Evolutionary conservation across 2,797 vertebrate species (phyloP), one percentile per base, ranked within the genome.

Genomic region (Halcyon badia): DNA sequence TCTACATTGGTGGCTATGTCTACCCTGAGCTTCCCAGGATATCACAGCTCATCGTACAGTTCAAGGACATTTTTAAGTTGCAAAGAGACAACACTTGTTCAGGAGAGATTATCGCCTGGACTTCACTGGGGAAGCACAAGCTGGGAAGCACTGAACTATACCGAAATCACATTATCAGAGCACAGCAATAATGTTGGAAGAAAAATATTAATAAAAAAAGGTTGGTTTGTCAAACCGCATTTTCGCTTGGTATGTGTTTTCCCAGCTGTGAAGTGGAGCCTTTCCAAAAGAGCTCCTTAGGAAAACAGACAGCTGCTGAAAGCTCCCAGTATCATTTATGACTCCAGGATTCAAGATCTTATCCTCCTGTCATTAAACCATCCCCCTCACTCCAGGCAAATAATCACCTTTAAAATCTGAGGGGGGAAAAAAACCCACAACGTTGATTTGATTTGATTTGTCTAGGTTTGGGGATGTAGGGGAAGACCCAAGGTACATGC

Each of bases 291-390:
- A 49, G 14, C n/a, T 83, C 73, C 65, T 76, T 65, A 65, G 6
- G 49, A 87, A 90, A 90, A 91, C 9, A 83, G 48, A 81, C 57
- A 91, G 73, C 46, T 82, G 80, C 73, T 82, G 66, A 96, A 94
- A 96, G 56, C 22, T 89, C 56, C n/a, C 18, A 54, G 9, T 25
- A 78, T 30, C 7, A 73, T 86, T 79, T 90, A 56, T 30, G 33
- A 65, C 66, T 90, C n/a, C 16, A 73, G 37, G 16, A 94, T 51
- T 85, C 75, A 91, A 75, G 37, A 92, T 39, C 39, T 70, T 79
- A 72, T 33, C 70, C 48, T 65, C 48, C 31, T 64, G 25, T 48
- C 66, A 73, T 41, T 84, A 84, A 86, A 92, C 16, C 14, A 73
- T 25, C 20, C 14, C 26, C 5, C 21, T 68, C 71, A 35, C 14